These are phyloP conservation scores for Cheilosia variabilis DNA, from an alignment of 2,888 invertebrate genomes.

Conservation along the genomic window DNA sequence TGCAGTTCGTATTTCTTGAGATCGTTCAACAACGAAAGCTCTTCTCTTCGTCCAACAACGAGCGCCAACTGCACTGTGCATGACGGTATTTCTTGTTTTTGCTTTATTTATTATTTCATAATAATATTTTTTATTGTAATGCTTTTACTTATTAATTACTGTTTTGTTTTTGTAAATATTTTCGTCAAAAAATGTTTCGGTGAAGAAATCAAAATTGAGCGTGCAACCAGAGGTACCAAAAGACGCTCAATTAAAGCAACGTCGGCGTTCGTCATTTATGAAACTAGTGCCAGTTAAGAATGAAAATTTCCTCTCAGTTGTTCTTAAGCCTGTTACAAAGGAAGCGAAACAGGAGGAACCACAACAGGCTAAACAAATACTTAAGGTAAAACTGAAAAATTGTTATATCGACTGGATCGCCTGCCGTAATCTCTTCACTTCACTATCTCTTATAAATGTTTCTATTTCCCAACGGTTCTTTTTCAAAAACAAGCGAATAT, in stretches of 20 bases:
- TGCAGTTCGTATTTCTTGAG: no score
- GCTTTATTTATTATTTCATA: no score
- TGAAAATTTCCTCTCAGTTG: constrained; percentile 86
- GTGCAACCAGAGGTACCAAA: constrained; percentile 79
- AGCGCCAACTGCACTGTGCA: no score
- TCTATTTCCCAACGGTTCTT: neutral
- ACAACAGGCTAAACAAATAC: constrained; percentile 80
- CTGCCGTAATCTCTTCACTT: constrained; percentile 8
- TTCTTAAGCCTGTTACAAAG: constrained; percentile 86
- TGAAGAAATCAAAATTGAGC: constrained; percentile 65
- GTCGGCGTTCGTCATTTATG: constrained; percentile 83
- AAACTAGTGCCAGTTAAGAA: constrained; percentile 84
- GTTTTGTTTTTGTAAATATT: neutral
- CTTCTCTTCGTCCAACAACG: no score
- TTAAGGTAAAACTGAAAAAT: constrained; percentile 80
- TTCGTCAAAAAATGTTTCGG: constrained; percentile 18
- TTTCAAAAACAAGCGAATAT: neutral
- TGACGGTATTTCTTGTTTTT: no score
- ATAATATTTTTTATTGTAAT: neutral
- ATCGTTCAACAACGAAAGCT: no score
- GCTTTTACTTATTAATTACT: constrained; percentile 6
- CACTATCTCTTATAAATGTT: neutral
- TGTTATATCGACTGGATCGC: neutral
- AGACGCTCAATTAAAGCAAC: constrained; percentile 79
- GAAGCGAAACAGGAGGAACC: constrained; percentile 82